phyloP scores from a whole-genome alignment of 2,797 vertebrate species.

The Sebastes hubbsi region DNA sequence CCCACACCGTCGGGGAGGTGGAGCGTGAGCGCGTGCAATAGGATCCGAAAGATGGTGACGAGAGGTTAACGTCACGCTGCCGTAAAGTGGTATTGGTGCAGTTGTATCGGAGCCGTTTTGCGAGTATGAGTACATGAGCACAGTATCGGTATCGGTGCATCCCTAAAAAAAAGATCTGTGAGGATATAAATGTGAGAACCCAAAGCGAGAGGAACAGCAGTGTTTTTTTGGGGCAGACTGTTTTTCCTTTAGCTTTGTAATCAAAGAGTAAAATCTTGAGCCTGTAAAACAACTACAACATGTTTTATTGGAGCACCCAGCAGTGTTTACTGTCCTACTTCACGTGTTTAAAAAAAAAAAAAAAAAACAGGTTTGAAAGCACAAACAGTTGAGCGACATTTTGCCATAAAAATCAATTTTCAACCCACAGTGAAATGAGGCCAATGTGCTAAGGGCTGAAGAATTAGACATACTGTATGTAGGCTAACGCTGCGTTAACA shows the following conservation, averaged over 20 bases:
- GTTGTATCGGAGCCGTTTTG: no score
- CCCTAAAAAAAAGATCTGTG: no score
- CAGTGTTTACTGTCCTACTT: conserved; percentile 32
- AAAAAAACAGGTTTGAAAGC: conserved; percentile 17
- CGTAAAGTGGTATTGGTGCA: no score
- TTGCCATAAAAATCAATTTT: conserved; percentile 34
- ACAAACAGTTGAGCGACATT: conserved; percentile 24
- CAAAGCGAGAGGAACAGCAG: not conserved
- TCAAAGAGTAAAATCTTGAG: not conserved
- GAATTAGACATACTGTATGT: conserved; percentile 54
- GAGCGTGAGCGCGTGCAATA: no score
- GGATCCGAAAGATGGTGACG: no score
- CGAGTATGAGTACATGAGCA: no score
- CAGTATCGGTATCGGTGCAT: no score
- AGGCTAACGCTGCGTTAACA: conserved; percentile 44
- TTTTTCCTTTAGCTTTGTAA: not conserved
- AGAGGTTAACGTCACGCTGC: no score
- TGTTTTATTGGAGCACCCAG: not conserved
- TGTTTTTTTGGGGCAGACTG: not conserved
- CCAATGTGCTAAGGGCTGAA: conserved; percentile 43
- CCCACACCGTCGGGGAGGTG: no score
- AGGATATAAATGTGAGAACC: not conserved
- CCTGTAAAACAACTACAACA: not conserved
- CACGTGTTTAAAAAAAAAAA: not conserved
- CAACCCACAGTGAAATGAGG: conserved; percentile 46